phyloP scores from a whole-genome alignment of 1,140 invertebrate genomes.

The Orchestia grillus region DNA sequence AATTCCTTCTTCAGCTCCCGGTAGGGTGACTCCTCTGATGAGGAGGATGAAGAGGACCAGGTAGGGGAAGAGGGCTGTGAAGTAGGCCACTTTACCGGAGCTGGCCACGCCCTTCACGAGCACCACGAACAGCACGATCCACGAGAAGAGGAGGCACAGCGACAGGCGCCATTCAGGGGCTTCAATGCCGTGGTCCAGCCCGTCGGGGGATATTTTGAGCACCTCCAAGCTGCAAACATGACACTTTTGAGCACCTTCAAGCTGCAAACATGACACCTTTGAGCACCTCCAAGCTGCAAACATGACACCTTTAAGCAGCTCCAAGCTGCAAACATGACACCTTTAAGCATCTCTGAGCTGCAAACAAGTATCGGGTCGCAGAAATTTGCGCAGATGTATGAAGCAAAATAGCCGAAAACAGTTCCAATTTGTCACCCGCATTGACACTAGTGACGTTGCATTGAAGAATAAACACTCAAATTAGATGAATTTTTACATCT shows the following conservation, averaged over 20 bases:
- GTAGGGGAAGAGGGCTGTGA: slow-evolving; percentile 89
- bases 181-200: slow-evolving; percentile 71
- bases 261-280: too few relatives aligned
- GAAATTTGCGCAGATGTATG: too few relatives aligned
- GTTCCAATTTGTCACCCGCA: too few relatives aligned
- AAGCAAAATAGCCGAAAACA: too few relatives aligned
- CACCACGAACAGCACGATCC: slow-evolving; percentile 83
- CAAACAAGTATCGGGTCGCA: too few relatives aligned
- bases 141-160: slow-evolving; percentile 82
- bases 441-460: too few relatives aligned
- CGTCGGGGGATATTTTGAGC: slow-evolving; percentile 54
- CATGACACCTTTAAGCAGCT: too few relatives aligned
- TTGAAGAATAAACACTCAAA: too few relatives aligned
- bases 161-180: slow-evolving; percentile 75
- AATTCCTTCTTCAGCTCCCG: slow-evolving; percentile 83
- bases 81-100: slow-evolving; percentile 85
- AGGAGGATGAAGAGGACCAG: slow-evolving; percentile 83
- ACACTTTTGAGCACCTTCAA: too few relatives aligned
- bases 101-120: slow-evolving; percentile 85
- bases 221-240: slow-evolving; percentile 59
- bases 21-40: slow-evolving; percentile 80
- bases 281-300: slow-evolving; percentile 61
- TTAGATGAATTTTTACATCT: too few relatives aligned
- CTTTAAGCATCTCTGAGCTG: slow-evolving; percentile 62
- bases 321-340: too few relatives aligned